Conservation (phyloP, 2,797 vertebrate species). For the Myripristis jacobus region DNA sequence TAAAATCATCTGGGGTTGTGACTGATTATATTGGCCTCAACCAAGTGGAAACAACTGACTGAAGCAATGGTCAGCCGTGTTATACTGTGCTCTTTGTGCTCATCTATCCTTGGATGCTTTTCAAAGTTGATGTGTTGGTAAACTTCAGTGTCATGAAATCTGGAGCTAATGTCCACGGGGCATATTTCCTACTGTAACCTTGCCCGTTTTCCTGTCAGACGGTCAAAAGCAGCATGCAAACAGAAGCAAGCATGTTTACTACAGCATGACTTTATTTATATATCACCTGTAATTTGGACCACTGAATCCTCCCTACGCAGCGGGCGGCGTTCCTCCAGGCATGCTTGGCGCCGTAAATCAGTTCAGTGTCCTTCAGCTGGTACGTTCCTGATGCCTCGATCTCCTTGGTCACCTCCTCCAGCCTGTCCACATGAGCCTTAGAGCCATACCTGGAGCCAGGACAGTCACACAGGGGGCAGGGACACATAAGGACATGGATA, state of each 20-base stretch:
- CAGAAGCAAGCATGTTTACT: background rate
- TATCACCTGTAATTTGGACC: slow-evolving; percentile 97
- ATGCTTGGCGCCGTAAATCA: slow-evolving; percentile 97
- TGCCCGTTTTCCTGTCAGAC: background rate
- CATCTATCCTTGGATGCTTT: no score
- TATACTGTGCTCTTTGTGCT: background rate
- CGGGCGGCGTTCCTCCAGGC: slow-evolving; percentile 97
- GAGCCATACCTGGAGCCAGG: slow-evolving; percentile 86
- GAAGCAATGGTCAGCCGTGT: background rate
- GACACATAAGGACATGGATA: background rate
- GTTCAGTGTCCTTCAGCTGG: slow-evolving; percentile 95
- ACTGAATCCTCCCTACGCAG: slow-evolving; percentile 97
- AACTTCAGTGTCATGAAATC: background rate
- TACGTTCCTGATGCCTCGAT: slow-evolving; percentile 91
- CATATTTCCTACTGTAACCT: background rate
- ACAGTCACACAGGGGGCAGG: background rate
- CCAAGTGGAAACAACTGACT: background rate
- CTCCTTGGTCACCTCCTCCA: slow-evolving; percentile 95
- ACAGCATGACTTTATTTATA: background rate
- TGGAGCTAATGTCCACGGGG: background rate
- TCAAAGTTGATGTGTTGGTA: background rate
- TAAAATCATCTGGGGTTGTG: background rate
- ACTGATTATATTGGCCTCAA: no score
- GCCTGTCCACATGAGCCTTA: slow-evolving; percentile 92
- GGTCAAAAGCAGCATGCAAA: background rate